Base-by-base conservation (phyloP, 2,113 vertebrate species). In the Alectura lathami region DNA sequence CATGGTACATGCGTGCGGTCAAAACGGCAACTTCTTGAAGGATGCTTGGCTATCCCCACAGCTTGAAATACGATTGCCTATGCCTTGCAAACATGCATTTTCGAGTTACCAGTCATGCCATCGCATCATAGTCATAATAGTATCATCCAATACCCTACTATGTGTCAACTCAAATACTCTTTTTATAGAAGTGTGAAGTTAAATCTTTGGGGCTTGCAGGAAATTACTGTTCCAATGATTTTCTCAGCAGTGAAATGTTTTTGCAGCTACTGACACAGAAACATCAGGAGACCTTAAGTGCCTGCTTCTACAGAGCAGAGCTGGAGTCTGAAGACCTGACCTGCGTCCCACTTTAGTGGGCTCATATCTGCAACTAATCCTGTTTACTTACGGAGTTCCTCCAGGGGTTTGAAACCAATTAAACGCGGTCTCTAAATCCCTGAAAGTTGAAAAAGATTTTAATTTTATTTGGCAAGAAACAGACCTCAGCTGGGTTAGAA, bases 241-340 rank as follows among this genome's bases (percentile, higher is more conserved):
- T 96, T 91, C 88, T 94, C 60, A 34, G 88, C 94, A 81, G 93
- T 76, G 54, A 90, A 95, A 86, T 17, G 6, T 73, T 75, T 93
- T 90, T 83, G 76, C 50, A 48, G 94, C 94, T 96, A 94, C 94
- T 93, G 89, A 92, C 84, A 92, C 78, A 79, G 92, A 95, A 96
- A 89, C 95, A 96, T 97, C 97, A 95, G 97, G 98, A 97, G 89
- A 95, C 97, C 97, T n/a, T 95, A 97, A 98, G 98, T 97, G 98
- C 97, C 98, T 98, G 97, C 94, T 89, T 87, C 32, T 17, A 91
- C 79, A 83, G 88, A 67, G 92, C 93, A 95, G 95, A 96, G 95
- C 96, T 84, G 59, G 50, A 74, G 84, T 85, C 91, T 84, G 93
- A 86, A 94, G 86, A 67, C 75, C 95, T 89, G 84, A 95, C 95